Percentiles rank a stretch among this genome's conserved stretches.
Conservation (phyloP, 2,113 vertebrate genomes). For the Axis porcinus region DNA sequence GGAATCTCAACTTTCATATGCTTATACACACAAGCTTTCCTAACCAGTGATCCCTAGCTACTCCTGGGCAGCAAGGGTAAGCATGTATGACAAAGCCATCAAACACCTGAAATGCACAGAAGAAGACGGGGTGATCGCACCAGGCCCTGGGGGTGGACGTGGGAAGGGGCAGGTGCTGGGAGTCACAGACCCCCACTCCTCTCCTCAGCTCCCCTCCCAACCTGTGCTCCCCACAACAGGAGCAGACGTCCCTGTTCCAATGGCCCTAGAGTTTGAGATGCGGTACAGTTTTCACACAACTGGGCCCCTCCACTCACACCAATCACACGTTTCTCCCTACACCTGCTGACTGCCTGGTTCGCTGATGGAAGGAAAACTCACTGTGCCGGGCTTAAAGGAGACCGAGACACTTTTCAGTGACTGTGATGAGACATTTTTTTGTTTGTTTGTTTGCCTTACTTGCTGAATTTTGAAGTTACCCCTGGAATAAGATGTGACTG, state of each 20-base stretch:
- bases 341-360: neutral
- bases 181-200: neutral
- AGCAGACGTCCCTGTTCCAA: neutral
- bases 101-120: neutral
- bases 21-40: neutral
- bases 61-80: neutral
- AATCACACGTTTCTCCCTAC: neutral
- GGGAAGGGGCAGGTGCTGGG: rapidly evolving
- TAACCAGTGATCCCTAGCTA: neutral
- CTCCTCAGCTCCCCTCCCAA: neutral
- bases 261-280: neutral
- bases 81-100: neutral
- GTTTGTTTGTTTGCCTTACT: neutral
- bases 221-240: neutral
- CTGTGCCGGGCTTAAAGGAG: neutral
- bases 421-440: neutral
- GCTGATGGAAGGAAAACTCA: rapidly evolving
- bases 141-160: rapidly evolving
- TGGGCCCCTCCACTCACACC: neutral
- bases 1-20: neutral
- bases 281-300: rapidly evolving
- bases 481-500: neutral
- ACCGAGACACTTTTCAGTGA: neutral
- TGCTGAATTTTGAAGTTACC: neutral
- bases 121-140: neutral